Evolutionary conservation across 2,888 invertebrate genomes (phyloP).

Genomic region (Diadromus collaris): DNA sequence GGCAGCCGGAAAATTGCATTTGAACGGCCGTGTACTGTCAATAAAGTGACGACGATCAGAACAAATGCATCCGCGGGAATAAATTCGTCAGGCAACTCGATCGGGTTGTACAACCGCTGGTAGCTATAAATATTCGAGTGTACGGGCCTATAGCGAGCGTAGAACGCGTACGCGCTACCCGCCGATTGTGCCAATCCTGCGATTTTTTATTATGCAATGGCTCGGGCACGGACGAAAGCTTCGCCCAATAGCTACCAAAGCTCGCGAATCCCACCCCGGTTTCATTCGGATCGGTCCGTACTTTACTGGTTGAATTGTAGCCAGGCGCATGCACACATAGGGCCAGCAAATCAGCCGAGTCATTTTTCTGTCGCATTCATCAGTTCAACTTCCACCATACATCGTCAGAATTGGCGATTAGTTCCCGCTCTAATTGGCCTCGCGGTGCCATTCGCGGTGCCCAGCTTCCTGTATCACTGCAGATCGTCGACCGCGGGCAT

Average conservation of each 20-base stretch:
- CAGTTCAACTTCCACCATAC: slow-evolving; percentile 47
- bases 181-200: slow-evolving; percentile 40
- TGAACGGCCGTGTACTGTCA: slow-evolving; percentile 33
- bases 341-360: slow-evolving; percentile 42
- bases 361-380: slow-evolving; percentile 56
- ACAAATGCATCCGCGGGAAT: slow-evolving; percentile 45
- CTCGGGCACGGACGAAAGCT: slow-evolving; percentile 42
- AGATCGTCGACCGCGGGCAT: slow-evolving; percentile 31
- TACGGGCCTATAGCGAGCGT: not conserved
- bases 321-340: slow-evolving; percentile 28
- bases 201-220: slow-evolving; percentile 54
- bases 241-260: slow-evolving; percentile 28
- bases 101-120: slow-evolving; percentile 30
- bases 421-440: slow-evolving; percentile 56
- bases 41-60: slow-evolving; percentile 54
- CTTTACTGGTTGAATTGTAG: slow-evolving; percentile 45
- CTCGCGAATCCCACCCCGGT: slow-evolving; percentile 11
- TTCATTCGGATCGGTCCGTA: slow-evolving; percentile 16
- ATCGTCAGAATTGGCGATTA: slow-evolving; percentile 56
- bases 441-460: slow-evolving; percentile 51
- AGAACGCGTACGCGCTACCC: slow-evolving; percentile 4
- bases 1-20: slow-evolving; percentile 33
- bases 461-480: slow-evolving; percentile 32
- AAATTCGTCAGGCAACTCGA: slow-evolving; percentile 48
- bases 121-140: slow-evolving; percentile 47